Evolutionary conservation across 2,888 invertebrate species (phyloP), one percentile per base, ranked within the genome.

Genomic region (Osmoderma eremita): DNA sequence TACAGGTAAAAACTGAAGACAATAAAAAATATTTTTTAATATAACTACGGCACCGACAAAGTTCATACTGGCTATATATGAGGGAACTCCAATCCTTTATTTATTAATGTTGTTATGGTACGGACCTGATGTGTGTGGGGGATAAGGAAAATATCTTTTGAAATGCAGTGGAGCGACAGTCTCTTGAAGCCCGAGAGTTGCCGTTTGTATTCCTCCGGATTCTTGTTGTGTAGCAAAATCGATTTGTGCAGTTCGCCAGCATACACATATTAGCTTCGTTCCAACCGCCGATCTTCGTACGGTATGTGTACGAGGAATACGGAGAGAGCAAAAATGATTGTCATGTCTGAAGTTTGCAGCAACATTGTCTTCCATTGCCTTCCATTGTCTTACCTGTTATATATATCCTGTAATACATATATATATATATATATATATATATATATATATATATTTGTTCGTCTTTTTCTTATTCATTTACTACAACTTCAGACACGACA

Each of bases 41-140:
- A 49, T 56, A 48, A 41, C 69, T 67, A 71, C 68, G 66, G 69
- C 72, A 71, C 74, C 69, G 72, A 63, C 73, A 71, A 71, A 70
- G 70, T 72, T 73, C 70, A 67, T 69, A 72, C 72, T 73, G 72
- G 72, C 65, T 61, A 66, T 68, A 69, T 65, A 72, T 64, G 71
- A 70, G 70, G 71, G 73, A 71, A 72, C 71, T 69, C 73, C 67
- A 69, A 61, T 58, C 64, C 70, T 70, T 69, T 72, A 72, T 73
- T 73, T 72, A 72, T 73, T 73, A 73, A 71, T 73, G 69, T 69
- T 73, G 73, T 72, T 73, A 73, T 70, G 72, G 71, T 71, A 62
- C 45, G 53, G 22, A 20, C 49, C 51, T 50, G 67, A 63, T 56
- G 67, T 69, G 72, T 67, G 70, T 67, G 70, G 68, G 71, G 69